Evolutionary conservation across 30 jellyfish, hydroid and myxozoan species (phyloP), one percentile per base, ranked within the genome.

Genomic region (Cassiopea andromeda): DNA sequence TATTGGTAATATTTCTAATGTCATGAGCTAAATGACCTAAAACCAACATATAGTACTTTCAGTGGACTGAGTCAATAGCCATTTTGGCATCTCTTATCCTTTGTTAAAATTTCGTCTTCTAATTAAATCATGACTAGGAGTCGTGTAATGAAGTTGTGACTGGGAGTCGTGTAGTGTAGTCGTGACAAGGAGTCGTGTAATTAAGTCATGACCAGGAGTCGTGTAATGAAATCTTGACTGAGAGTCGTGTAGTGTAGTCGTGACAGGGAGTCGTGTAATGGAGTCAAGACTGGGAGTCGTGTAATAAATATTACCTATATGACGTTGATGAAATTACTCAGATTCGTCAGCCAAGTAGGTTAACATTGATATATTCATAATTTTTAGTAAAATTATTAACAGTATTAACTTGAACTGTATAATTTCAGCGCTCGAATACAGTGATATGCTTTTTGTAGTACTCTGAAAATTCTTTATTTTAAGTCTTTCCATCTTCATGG

Each of bases 381-480:
- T 27, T 64, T 64, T 64, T 64, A 64, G 19, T 64, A 4, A 64
- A 64, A 70, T 43, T 70, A 70, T 4, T 27, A 70, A 70, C 79
- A 70, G 79, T 70, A 70, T 1, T 70, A 70, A 5, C 79, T 2
- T 5, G 38, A 70, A 70, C 54, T 70, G 79, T 70, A 70, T 70
- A 70, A 70, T 27, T n/a, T 43, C 57, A 14, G 57, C 2, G 79
- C 79, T 54, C 8, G 73, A 64, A 64, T 43, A 7, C 54, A 70
- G 15, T 70, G 49, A 70, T 70, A 7, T 70, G 79, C 27, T 70
- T n/a, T 14, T 64, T 64, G 73, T 64, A 2, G 5, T 64, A 64
- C 6, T 64, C 73, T 58, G 14, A 7, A 6, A 58, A 27, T 27
- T 27, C 38, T 27, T 27, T 27, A 27, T 27, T 27, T 27, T 27